A percentile compares a stretch with the other conserved stretches of the same genome.
These are phyloP conservation scores for Fulica atra DNA, from an alignment of 2,113 vertebrate species.

Conservation along the genomic window DNA sequence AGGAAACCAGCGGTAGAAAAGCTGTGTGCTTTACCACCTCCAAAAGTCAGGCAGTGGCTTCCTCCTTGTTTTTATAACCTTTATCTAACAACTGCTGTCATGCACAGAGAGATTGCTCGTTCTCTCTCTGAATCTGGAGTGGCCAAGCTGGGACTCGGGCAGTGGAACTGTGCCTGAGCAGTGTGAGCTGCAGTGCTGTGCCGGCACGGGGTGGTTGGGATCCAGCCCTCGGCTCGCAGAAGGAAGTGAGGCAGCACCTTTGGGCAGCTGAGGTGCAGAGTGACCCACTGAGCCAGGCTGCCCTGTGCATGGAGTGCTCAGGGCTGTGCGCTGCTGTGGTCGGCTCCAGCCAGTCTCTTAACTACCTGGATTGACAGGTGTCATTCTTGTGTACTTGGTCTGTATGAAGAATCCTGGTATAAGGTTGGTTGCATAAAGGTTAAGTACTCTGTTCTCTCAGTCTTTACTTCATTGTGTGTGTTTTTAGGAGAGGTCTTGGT, in stretches of 20 bases:
- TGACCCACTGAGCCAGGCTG: not conserved
- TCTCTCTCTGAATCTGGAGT: not conserved
- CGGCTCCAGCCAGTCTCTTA: not conserved
- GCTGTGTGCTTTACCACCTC: not conserved
- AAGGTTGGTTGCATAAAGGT: not conserved
- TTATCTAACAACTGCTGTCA: not conserved
- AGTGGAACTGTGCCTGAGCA: not conserved
- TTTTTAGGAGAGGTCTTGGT: conserved; percentile 75
- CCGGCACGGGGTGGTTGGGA: not conserved
- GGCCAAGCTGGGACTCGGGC: not conserved
- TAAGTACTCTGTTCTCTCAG: not conserved
- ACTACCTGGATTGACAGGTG: too few relatives aligned
- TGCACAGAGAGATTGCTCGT: not conserved
- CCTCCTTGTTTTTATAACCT: not conserved
- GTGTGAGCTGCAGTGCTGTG: not conserved
- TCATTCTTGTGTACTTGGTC: not conserved
- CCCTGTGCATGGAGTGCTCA: fast-evolving
- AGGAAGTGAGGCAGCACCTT: not conserved
- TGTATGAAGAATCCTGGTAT: not conserved
- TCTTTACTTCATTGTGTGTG: not conserved
- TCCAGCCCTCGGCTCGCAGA: not conserved
- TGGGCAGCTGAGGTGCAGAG: not conserved
- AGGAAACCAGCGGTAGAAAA: not conserved
- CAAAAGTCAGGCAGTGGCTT: not conserved
- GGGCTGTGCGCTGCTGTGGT: not conserved